phyloP scores from a whole-genome alignment of 2,888 invertebrate genomes.

The Leptopilina myrica region DNA sequence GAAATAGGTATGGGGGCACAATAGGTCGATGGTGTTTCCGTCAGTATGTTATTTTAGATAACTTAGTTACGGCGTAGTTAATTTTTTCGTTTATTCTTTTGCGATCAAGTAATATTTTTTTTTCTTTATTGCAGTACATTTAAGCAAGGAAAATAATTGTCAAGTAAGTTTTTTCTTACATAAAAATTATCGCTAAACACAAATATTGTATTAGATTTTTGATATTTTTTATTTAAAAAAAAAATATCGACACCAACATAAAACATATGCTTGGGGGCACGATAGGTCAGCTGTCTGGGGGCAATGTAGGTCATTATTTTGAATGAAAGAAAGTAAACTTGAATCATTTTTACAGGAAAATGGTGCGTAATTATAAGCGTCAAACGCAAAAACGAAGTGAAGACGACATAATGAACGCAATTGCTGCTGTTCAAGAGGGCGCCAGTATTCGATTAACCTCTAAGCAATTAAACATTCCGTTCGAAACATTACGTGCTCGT shows the following conservation, averaged over 20 bases:
- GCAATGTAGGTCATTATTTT: not conserved
- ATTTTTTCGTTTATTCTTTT: not conserved
- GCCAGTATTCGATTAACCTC: constrained; percentile 27
- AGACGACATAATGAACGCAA: constrained; percentile 17
- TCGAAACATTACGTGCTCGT: constrained; percentile 29
- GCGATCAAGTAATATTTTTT: constrained; percentile 13
- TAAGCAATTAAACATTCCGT: constrained; percentile 17
- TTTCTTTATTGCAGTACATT: constrained; percentile 1
- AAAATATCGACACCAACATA: constrained; percentile 8
- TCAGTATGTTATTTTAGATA: too few relatives aligned
- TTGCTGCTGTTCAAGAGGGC: constrained; percentile 10
- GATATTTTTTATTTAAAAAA: constrained; percentile 24
- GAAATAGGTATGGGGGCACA: too few relatives aligned
- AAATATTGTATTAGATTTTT: constrained; percentile 5
- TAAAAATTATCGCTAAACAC: not conserved
- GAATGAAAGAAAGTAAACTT: constrained; percentile 2
- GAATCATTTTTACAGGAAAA: constrained; percentile 11
- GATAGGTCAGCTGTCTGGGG: constrained; percentile 8
- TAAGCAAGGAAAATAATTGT: not conserved
- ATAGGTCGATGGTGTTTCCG: too few relatives aligned
- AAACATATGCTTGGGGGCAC: constrained; percentile 21
- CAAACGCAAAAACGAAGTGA: constrained; percentile 26
- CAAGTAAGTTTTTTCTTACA: too few relatives aligned
- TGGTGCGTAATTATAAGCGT: constrained; percentile 18
- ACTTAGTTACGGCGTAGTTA: constrained; percentile 9